Evolutionary conservation across 2,888 invertebrate species (phyloP), one percentile per base, ranked within the genome.

Genomic region (Hylaea fasciaria): DNA sequence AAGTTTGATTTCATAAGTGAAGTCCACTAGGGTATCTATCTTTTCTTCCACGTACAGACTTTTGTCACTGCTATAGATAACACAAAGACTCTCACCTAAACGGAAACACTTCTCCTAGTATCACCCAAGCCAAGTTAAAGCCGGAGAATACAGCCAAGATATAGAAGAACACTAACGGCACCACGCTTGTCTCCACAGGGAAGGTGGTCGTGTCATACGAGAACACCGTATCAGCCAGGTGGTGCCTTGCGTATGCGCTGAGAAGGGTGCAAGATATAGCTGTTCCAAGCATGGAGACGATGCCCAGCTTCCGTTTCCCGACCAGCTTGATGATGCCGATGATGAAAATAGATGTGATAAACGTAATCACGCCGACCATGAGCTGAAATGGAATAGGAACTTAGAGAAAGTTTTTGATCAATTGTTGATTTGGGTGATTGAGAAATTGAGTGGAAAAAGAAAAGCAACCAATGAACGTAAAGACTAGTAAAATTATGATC

Each of bases 41-140:
- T 22, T 22, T 22, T 22, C 5, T 22, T 22, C 22, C 2, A 22
- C 5, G 22, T 22, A 2, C 22, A 22, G 5, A 22, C 22, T 22
- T 22, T 22, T 22, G 2, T 22, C 22, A 22, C 22, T 22, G 22
- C 3, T 22, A 22, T 22, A 22, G 22, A 22, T n/a, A 37, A 2
- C 22, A 47, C 5, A 14, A 32, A 48, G 55, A 3, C 55, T 62
- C 74, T 81, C 72, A 93, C 93, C 93, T 93, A 66, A 93, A 91
- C 0, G 94, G 93, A 66, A 94, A 94, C 8, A 94, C 89, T 78
- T 94, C 94, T 58, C 93, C 93, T 8, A 94, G 82, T 44, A 94
- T 69, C 59, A 93, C 89, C 94, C 94, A 94, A 0, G 93, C 93
- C 13, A 94, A 80, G 12, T 89, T 87, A 3, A 87, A 80, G 8